phyloP scores from a whole-genome alignment of 2,797 vertebrate species.

The Jordanella pulchra region DNA sequence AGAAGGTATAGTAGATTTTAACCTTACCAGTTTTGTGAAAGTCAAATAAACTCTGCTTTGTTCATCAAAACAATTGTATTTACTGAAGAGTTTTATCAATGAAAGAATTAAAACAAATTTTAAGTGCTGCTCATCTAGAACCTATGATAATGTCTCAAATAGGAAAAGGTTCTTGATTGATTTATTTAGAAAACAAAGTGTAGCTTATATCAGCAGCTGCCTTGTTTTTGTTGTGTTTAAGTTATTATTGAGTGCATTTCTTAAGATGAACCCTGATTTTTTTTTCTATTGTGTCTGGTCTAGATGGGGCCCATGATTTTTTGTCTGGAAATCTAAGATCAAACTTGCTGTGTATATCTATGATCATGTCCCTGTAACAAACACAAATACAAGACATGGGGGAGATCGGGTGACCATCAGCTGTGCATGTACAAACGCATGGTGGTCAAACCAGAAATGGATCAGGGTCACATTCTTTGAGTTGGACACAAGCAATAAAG shows the following conservation, averaged over 20 bases:
- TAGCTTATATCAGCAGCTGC: background rate
- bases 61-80: background rate
- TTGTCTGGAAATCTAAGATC: conserved; percentile 43
- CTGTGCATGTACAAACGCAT: conserved; percentile 37
- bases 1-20: background rate
- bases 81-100: background rate
- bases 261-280: conserved; percentile 4
- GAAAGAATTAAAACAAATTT: background rate
- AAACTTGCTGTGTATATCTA: conserved; percentile 46
- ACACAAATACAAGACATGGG: conserved; percentile 22
- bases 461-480: conserved; percentile 44
- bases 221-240: conserved; percentile 10
- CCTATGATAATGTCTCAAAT: background rate
- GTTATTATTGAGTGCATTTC: conserved; percentile 2
- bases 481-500: conserved; percentile 14
- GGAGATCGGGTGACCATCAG: conserved; percentile 55
- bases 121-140: background rate
- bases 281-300: conserved; percentile 36
- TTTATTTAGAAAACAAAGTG: background rate
- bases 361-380: conserved; percentile 14
- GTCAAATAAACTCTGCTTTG: background rate
- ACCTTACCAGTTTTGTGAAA: background rate
- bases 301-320: conserved; percentile 38
- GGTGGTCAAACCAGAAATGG: conserved; percentile 37
- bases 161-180: background rate